Evolutionary conservation across 2,113 vertebrate species (phyloP).

Genomic region (Grus americana): DNA sequence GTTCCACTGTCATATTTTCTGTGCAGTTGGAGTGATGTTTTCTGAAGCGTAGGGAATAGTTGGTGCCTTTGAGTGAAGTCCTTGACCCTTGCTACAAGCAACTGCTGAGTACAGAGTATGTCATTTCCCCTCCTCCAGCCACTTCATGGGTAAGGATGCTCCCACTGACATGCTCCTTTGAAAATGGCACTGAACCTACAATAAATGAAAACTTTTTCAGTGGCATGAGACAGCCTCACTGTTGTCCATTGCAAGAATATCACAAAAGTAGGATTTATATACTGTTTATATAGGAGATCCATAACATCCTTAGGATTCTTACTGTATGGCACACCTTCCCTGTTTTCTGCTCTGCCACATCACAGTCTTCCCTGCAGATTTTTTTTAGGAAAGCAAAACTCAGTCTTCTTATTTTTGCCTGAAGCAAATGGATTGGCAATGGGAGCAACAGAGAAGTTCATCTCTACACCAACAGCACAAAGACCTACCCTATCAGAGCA

Average conservation of each 20-base stretch:
- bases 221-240: fast-evolving
- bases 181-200: background rate
- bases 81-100: background rate
- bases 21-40: background rate
- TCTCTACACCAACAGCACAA: background rate
- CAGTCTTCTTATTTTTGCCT: background rate
- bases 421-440: background rate
- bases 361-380: background rate
- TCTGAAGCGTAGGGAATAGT: background rate
- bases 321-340: background rate
- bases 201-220: background rate
- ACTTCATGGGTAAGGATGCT: background rate
- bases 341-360: background rate
- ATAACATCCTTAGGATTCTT: background rate
- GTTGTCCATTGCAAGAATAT: background rate
- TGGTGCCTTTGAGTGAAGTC: background rate
- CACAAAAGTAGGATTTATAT: background rate
- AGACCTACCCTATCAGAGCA: background rate
- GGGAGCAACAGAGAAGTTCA: background rate
- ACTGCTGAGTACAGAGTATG: background rate
- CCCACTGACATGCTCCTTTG: background rate
- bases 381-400: background rate
- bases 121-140: background rate
- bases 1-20: background rate
- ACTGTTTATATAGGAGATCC: background rate